phyloP scores from a whole-genome alignment of 1,140 invertebrate genomes.

The Watersipora subatra region DNA sequence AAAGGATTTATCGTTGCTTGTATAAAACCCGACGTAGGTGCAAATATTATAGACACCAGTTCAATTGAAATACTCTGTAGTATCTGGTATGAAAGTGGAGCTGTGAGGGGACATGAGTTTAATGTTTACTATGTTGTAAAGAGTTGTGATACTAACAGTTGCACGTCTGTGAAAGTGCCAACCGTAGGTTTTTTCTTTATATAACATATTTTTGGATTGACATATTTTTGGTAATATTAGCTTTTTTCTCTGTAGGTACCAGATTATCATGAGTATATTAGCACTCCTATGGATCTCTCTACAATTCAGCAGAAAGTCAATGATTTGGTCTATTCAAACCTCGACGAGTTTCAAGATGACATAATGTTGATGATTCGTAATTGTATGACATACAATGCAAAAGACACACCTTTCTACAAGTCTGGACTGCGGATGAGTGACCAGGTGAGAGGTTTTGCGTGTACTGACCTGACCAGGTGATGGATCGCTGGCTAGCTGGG shows the following conservation, averaged over 20 bases:
- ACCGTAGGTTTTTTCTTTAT: no score
- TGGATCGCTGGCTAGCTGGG: neutral
- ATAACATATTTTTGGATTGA: no score
- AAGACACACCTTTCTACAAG: slow-evolving; percentile 67
- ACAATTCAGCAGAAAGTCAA: slow-evolving; percentile 71
- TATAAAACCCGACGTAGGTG: no score
- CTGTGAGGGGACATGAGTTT: no score
- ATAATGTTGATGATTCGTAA: slow-evolving; percentile 88
- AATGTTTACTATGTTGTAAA: no score
- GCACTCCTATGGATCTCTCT: slow-evolving; percentile 86
- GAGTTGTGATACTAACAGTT: no score
- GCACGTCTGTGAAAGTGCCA: no score
- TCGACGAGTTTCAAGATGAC: slow-evolving; percentile 70
- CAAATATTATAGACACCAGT: no score
- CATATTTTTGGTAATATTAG: no score
- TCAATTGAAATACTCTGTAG: no score
- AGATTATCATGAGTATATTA: slow-evolving; percentile 81
- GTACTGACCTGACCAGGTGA: neutral
- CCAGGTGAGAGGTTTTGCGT: slow-evolving; percentile 42
- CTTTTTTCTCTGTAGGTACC: slow-evolving; percentile 50
- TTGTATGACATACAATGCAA: slow-evolving; percentile 84
- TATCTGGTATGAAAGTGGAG: no score
- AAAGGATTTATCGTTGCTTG: no score
- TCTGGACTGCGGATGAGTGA: slow-evolving; percentile 75
- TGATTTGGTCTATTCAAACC: slow-evolving; percentile 59